Conservation (phyloP, 2,888 invertebrate genomes). For the Stictocephala bisonia region DNA sequence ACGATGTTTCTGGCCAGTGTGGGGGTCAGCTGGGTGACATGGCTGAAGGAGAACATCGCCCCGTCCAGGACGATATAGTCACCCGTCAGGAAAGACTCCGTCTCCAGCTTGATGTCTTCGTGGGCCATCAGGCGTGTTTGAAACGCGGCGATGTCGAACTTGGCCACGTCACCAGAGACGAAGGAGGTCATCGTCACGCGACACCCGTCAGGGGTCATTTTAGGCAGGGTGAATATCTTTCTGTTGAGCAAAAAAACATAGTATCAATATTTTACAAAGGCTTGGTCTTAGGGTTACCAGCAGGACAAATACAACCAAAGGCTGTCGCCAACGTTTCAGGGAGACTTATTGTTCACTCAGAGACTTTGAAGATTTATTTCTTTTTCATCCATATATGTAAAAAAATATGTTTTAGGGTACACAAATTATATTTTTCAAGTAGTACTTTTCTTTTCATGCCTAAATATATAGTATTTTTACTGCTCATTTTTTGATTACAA, state of each 20-base stretch:
- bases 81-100: slow-evolving; percentile 73
- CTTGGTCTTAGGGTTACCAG: too few relatives aligned
- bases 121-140: slow-evolving; percentile 13
- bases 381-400: too few relatives aligned
- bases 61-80: slow-evolving; percentile 80
- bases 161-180: slow-evolving; percentile 9
- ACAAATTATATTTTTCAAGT: too few relatives aligned
- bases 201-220: slow-evolving; percentile 43
- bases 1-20: slow-evolving; percentile 75
- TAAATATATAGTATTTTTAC: too few relatives aligned
- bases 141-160: slow-evolving; percentile 7
- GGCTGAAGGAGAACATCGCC: slow-evolving; percentile 64
- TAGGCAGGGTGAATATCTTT: slow-evolving; percentile 32
- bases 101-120: slow-evolving; percentile 35
- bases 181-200: slow-evolving; percentile 23
- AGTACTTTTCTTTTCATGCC: too few relatives aligned
- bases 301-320: too few relatives aligned
- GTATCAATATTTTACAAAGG: not conserved
- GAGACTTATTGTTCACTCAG: too few relatives aligned
- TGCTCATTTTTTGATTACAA: too few relatives aligned
- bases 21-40: slow-evolving; percentile 85
- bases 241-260: slow-evolving; percentile 4
- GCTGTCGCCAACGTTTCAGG: too few relatives aligned
- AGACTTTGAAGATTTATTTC: too few relatives aligned
- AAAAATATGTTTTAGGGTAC: too few relatives aligned